These are phyloP conservation scores for Ennomos erosarius DNA, from an alignment of 2,888 invertebrate genomes.

Conservation along the genomic window DNA sequence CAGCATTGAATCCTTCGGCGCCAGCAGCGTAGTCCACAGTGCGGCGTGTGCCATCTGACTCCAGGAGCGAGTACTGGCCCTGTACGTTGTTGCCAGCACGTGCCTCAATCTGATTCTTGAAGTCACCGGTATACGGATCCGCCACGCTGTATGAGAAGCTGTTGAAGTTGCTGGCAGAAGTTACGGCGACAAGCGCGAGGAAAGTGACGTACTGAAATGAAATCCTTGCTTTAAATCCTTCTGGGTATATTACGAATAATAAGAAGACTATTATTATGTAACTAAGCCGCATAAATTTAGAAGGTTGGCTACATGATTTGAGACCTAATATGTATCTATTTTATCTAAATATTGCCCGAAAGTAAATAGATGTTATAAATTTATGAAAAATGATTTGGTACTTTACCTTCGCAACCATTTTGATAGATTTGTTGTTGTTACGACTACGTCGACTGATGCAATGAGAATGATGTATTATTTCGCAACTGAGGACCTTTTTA, in stretches of 20 bases:
- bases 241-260: not conserved
- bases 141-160: constrained; percentile 84
- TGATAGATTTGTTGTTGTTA: constrained; percentile 53
- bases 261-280: not conserved
- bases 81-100: constrained; percentile 79
- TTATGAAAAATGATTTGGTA: not conserved
- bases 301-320: too few relatives aligned
- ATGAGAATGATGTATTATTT: constrained; percentile 50
- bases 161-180: constrained; percentile 59
- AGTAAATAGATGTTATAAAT: not conserved
- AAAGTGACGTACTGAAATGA: constrained; percentile 63
- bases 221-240: not conserved
- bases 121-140: constrained; percentile 84
- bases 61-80: constrained; percentile 83
- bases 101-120: constrained; percentile 81
- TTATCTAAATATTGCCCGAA: too few relatives aligned
- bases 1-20: constrained; percentile 81
- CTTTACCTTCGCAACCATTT: constrained; percentile 78
- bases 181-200: constrained; percentile 60
- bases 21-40: constrained; percentile 85
- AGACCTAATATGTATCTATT: too few relatives aligned
- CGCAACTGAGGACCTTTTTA: constrained; percentile 50
- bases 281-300: constrained; percentile 8
- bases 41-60: constrained; percentile 81
- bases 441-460: constrained; percentile 63